phyloP scores from a whole-genome alignment of 2,113 vertebrate genomes.

The Bufo bufo region DNA sequence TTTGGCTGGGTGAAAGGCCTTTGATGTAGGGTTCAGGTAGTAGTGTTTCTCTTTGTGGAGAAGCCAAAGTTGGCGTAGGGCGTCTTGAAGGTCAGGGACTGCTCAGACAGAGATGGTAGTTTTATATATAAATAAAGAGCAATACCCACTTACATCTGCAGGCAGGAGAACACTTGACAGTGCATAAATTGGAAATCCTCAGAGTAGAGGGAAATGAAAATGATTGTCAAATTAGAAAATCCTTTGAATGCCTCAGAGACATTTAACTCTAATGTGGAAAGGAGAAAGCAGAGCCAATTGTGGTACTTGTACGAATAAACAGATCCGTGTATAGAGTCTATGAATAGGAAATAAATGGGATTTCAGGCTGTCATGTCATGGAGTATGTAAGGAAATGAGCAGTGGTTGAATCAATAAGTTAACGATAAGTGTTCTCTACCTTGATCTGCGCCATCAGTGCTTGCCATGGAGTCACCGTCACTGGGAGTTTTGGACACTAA shows the following conservation, averaged over 20 bases:
- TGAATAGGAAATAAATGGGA: background rate
- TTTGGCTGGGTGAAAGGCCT: no score
- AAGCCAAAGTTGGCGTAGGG: no score
- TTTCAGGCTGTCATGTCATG: background rate
- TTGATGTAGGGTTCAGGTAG: no score
- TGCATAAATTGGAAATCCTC: background rate
- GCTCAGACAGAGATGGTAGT: no score
- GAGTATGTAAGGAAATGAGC: background rate
- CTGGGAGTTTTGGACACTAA: background rate
- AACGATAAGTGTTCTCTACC: conserved; percentile 18
- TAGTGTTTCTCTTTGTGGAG: no score
- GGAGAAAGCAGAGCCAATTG: background rate
- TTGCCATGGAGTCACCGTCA: background rate
- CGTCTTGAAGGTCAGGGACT: no score
- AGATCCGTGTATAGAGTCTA: background rate
- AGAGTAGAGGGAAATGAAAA: conserved; percentile 2
- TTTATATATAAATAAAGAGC: no score
- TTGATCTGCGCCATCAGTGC: background rate
- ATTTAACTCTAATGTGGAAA: background rate
- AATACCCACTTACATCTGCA: no score
- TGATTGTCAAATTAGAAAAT: conserved; percentile 6
- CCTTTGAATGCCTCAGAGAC: background rate
- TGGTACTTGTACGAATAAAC: background rate
- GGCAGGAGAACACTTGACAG: no score
- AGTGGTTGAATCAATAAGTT: background rate